phyloP scores from a whole-genome alignment of 2,113 vertebrate species.

The Solea solea region DNA sequence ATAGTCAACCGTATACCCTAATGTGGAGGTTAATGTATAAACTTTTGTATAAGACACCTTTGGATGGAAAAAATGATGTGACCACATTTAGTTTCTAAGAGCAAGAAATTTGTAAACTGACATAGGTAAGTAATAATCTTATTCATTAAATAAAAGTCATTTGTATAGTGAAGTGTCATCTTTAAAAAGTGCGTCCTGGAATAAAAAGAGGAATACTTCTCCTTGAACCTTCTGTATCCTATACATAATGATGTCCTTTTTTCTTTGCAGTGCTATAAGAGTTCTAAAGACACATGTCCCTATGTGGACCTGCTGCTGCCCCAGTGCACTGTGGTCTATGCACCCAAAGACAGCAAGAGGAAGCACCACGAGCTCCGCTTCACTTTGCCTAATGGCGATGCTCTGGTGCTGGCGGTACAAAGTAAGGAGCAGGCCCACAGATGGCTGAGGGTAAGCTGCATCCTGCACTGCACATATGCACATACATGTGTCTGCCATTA shows the following conservation, averaged over 20 bases:
- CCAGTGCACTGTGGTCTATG: conserved; percentile 87
- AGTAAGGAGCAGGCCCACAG: conserved; percentile 96
- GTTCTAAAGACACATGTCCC: conserved; percentile 91
- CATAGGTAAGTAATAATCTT: too few relatives aligned
- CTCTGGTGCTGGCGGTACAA: conserved; percentile 91
- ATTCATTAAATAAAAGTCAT: too few relatives aligned
- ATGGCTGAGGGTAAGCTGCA: conserved; percentile 90
- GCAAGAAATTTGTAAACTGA: too few relatives aligned
- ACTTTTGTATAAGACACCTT: too few relatives aligned
- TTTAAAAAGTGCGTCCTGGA: too few relatives aligned
- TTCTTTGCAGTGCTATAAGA: conserved; percentile 92
- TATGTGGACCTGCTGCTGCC: conserved; percentile 88
- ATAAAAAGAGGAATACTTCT: too few relatives aligned
- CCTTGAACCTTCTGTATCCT: fast-evolving
- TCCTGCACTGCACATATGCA: neutral
- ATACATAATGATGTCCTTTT: neutral
- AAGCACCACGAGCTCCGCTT: conserved; percentile 97
- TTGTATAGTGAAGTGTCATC: too few relatives aligned
- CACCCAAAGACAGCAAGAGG: conserved; percentile 93
- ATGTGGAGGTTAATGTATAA: too few relatives aligned
- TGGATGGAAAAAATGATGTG: too few relatives aligned
- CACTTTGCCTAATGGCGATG: conserved; percentile 87
- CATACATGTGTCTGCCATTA: neutral
- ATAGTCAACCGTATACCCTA: too few relatives aligned
- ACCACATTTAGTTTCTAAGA: too few relatives aligned